A percentile compares a stretch with the other conserved stretches of the same genome.
Conservation (phyloP, 2,888 invertebrate genomes). For the Adineta ricciae region DNA sequence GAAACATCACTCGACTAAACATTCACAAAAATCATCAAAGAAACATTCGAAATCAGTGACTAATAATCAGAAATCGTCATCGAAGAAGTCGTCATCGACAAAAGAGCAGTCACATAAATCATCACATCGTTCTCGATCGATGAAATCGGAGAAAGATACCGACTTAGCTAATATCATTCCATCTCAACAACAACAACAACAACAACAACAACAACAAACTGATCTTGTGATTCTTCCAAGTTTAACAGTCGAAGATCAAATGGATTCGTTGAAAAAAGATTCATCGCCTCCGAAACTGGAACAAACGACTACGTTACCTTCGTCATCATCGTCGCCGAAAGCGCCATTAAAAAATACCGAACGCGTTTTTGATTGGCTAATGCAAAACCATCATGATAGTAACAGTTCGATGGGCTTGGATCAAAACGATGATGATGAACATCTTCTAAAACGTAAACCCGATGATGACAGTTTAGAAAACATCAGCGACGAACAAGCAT, state of each 20-base stretch:
- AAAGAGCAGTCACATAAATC: not conserved
- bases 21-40: not conserved
- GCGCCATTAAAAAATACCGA: not conserved
- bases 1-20: not conserved
- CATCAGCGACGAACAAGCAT: not conserved
- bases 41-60: not conserved
- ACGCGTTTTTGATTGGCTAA: slow-evolving; percentile 10
- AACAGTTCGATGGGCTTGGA: not conserved
- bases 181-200: not conserved
- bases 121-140: not conserved
- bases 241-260: not conserved
- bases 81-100: not conserved
- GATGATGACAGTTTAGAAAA: not conserved
- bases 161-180: not conserved
- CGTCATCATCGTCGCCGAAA: not conserved
- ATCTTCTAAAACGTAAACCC: not conserved
- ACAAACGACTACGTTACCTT: not conserved
- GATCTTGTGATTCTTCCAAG: not conserved
- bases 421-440: not conserved
- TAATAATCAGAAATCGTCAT: not conserved
- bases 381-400: slow-evolving; percentile 17
- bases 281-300: not conserved
- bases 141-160: not conserved
- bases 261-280: not conserved
- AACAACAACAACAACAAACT: no score